Base-by-base conservation (phyloP, 2,113 vertebrate species). In the Vulpes vulpes region DNA sequence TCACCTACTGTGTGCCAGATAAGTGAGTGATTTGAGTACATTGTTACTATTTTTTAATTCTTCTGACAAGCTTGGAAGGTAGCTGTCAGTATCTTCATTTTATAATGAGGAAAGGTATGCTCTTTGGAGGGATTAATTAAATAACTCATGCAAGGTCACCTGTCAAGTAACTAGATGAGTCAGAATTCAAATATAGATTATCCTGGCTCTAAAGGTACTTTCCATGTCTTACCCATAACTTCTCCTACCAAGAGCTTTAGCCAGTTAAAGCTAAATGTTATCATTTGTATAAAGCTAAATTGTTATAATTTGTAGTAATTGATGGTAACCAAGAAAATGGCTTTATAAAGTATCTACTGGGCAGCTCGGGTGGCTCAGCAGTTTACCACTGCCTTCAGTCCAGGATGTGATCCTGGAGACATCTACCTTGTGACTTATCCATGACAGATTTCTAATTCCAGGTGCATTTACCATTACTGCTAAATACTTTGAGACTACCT, bases 361-460 rank as follows among this genome's bases (percentile, higher is more conserved):
- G 43, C 43, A 7, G 43, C 43, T 43, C 7, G 43, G 43, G 43
- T 43, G 43, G 43, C 43, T 43, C 43, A 43, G 43, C 43, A 43
- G 43, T 43, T 43, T 43, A 43, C 6, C 43, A 43, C 43, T 7
- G 43, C 43, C 43, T 43, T 43, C 43, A 43, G 43, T 7, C 43
- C 43, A 43, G 43, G 43, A 43, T 43, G 43, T 43, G 43, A 43
- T 43, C 43, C 43, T 43, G 7, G 43, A 43, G 43, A 43, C 43
- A 38, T 96, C 76, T 88, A 8, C 14, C 60, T 93, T 81, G 32
- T 97, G 55, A 8, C 15, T 93, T 95, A 64, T 64, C 73, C 55
- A 25, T 92, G n/a, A 55, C 30, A 38, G 83, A 79, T 81, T 96
- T 97, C 35, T 93, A 80, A 89, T 85, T 94, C 62, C 27, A 93